phyloP scores from a whole-genome alignment of 2,888 invertebrate species.

The Metopia argyrocephala region DNA sequence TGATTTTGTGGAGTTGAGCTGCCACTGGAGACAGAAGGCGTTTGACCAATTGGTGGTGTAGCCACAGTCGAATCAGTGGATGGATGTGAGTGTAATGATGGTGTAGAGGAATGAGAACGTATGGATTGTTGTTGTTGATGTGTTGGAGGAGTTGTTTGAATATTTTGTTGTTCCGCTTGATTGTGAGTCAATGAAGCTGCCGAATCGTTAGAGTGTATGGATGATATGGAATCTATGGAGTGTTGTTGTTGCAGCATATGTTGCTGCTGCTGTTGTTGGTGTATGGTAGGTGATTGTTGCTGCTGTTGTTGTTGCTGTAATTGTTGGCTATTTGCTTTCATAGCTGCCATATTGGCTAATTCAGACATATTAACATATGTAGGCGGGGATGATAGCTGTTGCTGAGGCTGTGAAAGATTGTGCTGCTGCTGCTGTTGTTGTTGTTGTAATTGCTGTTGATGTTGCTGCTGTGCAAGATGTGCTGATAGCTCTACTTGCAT shows the following conservation, averaged over 20 bases:
- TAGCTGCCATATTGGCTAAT: constrained; percentile 89
- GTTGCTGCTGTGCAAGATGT: constrained; percentile 74
- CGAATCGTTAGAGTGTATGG: constrained; percentile 76
- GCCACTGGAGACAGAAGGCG: constrained; percentile 76
- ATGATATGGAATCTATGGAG: constrained; percentile 78
- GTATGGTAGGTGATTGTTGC: constrained; percentile 59
- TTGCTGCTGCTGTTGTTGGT: constrained; percentile 68
- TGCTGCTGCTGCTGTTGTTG: constrained; percentile 68
- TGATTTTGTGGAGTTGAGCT: constrained; percentile 78
- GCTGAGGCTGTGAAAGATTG: constrained; percentile 62
- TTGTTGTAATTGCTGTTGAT: constrained; percentile 69
- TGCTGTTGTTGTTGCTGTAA: constrained; percentile 71
- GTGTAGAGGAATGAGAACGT: constrained; percentile 75
- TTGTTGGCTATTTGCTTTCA: constrained; percentile 82
- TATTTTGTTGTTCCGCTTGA: constrained; percentile 66
- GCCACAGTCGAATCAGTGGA: constrained; percentile 76
- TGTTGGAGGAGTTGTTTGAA: constrained; percentile 64
- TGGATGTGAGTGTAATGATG: constrained; percentile 76
- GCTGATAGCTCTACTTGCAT: constrained; percentile 73
- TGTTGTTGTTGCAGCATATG: constrained; percentile 79
- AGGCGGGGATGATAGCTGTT: constrained; percentile 80
- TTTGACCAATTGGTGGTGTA: constrained; percentile 72
- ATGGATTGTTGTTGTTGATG: constrained; percentile 62
- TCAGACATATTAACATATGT: constrained; percentile 96
- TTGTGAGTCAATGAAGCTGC: constrained; percentile 65